Evolutionary conservation across 2,113 vertebrate genomes (phyloP), one percentile per base, ranked within the genome.

Genomic region (Perca fluviatilis): DNA sequence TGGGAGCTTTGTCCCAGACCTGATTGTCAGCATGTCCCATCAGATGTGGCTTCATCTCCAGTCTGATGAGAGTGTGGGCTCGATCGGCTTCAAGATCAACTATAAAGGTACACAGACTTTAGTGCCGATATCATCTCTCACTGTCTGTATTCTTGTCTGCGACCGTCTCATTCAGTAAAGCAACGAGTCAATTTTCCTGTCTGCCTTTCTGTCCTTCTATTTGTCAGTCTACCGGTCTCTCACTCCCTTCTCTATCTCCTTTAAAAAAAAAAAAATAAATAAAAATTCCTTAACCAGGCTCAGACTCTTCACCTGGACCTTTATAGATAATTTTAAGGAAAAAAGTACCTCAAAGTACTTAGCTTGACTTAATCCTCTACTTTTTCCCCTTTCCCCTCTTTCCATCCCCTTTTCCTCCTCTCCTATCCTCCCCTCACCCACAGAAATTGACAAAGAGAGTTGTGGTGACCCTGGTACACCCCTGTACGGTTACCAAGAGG

Each of bases 41-140:
- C 98, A 98, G 92, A 99, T 99, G 98, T 99, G 98, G 98, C 92
- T 99, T 64, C 98, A 99, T 80, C 96, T 99, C 71, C 98, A 99
- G 92, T 99, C 98, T 0, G 98, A 99, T 91, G 98, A 99, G 93
- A 99, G 98, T 11, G 97, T 99, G 79, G 98, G 98, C 75, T 99
- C 98, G 2, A 97, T 99, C n/a, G 98, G 98, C 71, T 99, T 99
- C 93, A 99, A 99, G 91, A 97, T 99, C 91, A 99, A 98, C 96
- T 99, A 99, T 93, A 98, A 99, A 97, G 98, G 98, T 99, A 95
- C 19, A 73, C 40, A 64, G 40, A 46, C 75, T 36, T 57, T 23
- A 56, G n/a, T n/a, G 50, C 40, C 23, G 78, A 87, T 85, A 74
- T 64, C 57, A 80, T 83, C 62, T 72, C 53, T 77, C 14, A 12